Conservation (phyloP, 2,888 invertebrate species). For the Drosophila mercatorum region DNA sequence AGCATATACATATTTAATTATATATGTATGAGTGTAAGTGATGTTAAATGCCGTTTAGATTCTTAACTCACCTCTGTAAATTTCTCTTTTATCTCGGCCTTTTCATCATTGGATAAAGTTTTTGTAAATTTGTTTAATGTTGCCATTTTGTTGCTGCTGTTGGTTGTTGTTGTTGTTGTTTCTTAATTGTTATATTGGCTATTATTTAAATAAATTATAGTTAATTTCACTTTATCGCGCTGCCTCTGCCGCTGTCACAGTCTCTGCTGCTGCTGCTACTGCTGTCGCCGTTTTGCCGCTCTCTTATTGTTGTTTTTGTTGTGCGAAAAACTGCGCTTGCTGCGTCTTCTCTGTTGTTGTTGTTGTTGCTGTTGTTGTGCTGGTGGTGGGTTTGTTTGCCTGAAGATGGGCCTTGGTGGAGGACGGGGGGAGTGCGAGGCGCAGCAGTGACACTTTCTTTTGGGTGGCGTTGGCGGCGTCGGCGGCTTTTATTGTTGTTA, state of each 20-base stretch:
- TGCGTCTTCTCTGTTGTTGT: conserved; percentile 19
- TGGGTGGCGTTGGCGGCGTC: conserved; percentile 46
- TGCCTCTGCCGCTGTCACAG: conserved; percentile 14
- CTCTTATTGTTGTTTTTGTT: conserved; percentile 67
- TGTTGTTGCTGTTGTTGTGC: conserved; percentile 23
- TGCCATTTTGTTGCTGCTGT: conserved; percentile 69
- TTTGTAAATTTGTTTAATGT: conserved; percentile 83
- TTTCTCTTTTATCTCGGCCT: conserved; percentile 90
- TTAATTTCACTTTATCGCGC: conserved; percentile 70
- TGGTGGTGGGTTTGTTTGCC: conserved; percentile 60
- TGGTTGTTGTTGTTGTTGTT: conserved; percentile 23
- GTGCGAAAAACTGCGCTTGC: conserved; percentile 55
- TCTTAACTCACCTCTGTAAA: conserved; percentile 88
- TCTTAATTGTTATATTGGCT: conserved; percentile 51
- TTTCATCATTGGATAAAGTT: conserved; percentile 87
- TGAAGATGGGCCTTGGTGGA: conserved; percentile 9
- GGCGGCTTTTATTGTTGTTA: conserved; percentile 55
- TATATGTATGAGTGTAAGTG: background rate
- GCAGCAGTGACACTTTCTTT: conserved; percentile 59
- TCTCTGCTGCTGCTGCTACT: conserved; percentile 8
- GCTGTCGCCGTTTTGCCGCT: conserved; percentile 57
- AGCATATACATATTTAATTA: background rate
- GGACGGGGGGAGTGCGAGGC: conserved; percentile 4
- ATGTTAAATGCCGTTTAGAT: conserved; percentile 29
- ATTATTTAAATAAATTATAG: conserved; percentile 71